A percentile compares a stretch with the other conserved stretches of the same genome.
Evolutionary conservation across 2,888 invertebrate genomes (phyloP).

Genomic region (Lasioglossum pauxillum): DNA sequence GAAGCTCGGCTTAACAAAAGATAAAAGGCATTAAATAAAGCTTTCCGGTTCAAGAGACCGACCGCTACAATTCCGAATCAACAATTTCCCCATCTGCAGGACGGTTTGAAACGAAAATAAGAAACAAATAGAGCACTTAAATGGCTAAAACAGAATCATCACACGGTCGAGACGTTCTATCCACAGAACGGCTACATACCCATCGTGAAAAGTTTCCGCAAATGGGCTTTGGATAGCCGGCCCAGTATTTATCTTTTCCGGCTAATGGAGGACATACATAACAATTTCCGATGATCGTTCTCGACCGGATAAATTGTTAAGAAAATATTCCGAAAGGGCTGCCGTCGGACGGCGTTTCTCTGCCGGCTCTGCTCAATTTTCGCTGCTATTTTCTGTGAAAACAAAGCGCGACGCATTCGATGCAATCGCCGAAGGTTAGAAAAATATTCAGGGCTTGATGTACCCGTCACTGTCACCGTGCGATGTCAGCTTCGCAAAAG

Average conservation of each 20-base stretch:
- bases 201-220: constrained; percentile 3
- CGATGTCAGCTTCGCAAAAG: background rate
- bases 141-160: background rate
- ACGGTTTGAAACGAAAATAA: background rate
- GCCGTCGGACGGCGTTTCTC: constrained; percentile 46
- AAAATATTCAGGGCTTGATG: constrained; percentile 66
- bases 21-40: background rate
- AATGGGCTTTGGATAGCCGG: constrained; percentile 32
- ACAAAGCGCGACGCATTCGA: constrained; percentile 61
- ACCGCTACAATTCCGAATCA: background rate
- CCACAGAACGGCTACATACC: constrained; percentile 4
- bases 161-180: no score
- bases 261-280: constrained; percentile 42
- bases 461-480: constrained; percentile 48
- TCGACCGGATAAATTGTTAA: constrained; percentile 65
- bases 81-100: background rate
- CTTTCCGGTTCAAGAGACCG: background rate
- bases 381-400: constrained; percentile 71
- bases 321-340: constrained; percentile 62
- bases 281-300: constrained; percentile 46
- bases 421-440: constrained; percentile 65
- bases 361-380: constrained; percentile 64
- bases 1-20: background rate
- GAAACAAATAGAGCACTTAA: background rate
- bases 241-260: constrained; percentile 50